Evolutionary conservation across 1,140 invertebrate species (phyloP), one percentile per base, ranked within the genome.

Genomic region (Arion vulgaris): DNA sequence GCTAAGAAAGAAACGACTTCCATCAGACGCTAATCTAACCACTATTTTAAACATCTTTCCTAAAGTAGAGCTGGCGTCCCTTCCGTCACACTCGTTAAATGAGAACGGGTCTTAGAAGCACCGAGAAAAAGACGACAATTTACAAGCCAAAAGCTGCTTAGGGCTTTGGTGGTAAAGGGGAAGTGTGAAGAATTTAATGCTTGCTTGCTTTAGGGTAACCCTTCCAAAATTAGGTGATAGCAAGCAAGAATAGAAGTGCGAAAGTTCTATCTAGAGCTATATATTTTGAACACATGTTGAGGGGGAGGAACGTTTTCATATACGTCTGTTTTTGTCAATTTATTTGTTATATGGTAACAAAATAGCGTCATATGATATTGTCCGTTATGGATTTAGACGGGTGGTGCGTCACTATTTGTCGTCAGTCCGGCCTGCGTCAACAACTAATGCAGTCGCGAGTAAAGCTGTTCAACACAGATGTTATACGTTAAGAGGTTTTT

Each of bases 171-270:
- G 62, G n/a, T 23, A n/a, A 57, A 15, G 62, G n/a, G 0, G n/a
- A 66, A 32, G n/a, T 66, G 62, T 28, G 62, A 66, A 28, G 62
- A 28, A 32, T 66, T 66, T 66, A 66, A 66, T 66, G 62, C 62
- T 66, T 66, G 62, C 62, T 66, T 66, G 62, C 62, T 66, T 23
- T 23, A 32, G 62, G 62, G 32, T 66, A 66, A 66, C 28, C n/a
- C 62, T 66, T 28, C 62, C n/a, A 66, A 66, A 66, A 66, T 66
- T 66, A 66, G 62, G 28, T 28, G 2, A 28, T 34, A 28, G 62
- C 32, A 5, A 66, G 4, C n/a, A 15, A 32, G 17, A 66, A 66
- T 32, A 66, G 62, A 66, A 57, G 53, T 57, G 5, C 53, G 53
- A 23, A 9, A 1, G 53, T 19, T 57, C 26, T 57, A n/a, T 57